phyloP scores from a whole-genome alignment of 2,113 vertebrate genomes.

The Odobenus rosmarus region DNA sequence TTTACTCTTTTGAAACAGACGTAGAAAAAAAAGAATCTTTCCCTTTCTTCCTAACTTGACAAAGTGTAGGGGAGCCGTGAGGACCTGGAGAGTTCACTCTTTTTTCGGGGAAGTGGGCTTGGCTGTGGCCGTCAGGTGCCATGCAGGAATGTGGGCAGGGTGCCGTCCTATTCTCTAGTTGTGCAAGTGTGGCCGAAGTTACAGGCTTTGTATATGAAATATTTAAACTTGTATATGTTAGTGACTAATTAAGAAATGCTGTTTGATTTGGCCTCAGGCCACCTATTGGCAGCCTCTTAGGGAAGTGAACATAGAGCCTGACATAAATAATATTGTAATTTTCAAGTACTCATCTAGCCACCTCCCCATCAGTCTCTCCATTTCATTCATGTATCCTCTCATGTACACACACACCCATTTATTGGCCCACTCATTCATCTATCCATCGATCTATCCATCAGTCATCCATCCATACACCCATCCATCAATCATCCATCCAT shows the following conservation, averaged over 20 bases:
- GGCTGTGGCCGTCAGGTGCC: no score
- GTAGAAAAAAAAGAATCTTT: no score
- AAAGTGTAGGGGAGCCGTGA: fast-evolving
- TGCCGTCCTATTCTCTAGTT: fast-evolving
- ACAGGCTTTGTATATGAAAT: background rate
- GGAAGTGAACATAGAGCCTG: background rate
- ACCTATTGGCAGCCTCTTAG: background rate
- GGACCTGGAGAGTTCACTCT: background rate
- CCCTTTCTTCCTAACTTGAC: background rate
- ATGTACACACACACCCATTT: background rate
- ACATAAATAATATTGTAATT: background rate
- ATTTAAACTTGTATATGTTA: background rate
- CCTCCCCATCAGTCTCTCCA: background rate
- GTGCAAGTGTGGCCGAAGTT: background rate
- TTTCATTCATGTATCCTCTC: background rate
- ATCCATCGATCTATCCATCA: background rate
- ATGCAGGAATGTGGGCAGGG: fast-evolving
- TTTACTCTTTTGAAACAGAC: background rate
- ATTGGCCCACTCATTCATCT: background rate
- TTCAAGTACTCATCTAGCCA: background rate
- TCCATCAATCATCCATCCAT: background rate
- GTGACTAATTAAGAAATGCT: background rate
- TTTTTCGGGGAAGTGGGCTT: fast-evolving
- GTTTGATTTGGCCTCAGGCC: background rate
- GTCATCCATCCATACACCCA: background rate